Percentiles rank a stretch among this genome's conserved stretches.
Conservation (phyloP, 2,888 invertebrate species). For the Thereva nobilitata region DNA sequence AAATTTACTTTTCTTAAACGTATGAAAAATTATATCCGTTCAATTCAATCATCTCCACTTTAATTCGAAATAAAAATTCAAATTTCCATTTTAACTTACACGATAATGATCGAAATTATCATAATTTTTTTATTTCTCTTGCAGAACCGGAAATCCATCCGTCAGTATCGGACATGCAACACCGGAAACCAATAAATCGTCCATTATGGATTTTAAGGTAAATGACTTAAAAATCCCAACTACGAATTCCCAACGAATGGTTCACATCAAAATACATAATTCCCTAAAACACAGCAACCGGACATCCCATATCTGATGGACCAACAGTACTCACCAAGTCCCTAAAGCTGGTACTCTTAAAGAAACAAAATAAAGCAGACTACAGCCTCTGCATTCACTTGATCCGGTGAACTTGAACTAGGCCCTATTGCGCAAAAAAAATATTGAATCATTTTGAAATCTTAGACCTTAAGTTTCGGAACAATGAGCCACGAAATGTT, state of each 20-base stretch:
- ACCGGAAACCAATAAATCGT: slow-evolving; percentile 63
- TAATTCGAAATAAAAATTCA: no score
- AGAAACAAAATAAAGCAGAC: neutral
- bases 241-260: neutral
- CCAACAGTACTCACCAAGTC: neutral
- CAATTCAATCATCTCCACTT: no score
- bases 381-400: neutral
- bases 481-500: no score
- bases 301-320: neutral
- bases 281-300: no score
- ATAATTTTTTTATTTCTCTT: slow-evolving; percentile 38
- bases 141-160: slow-evolving; percentile 66
- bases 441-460: no score
- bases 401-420: slow-evolving; percentile 1
- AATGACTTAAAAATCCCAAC: slow-evolving; percentile 1
- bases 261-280: no score
- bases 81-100: no score
- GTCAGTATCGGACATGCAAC: slow-evolving; percentile 68
- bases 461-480: no score
- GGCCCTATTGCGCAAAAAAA: neutral
- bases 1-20: no score
- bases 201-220: slow-evolving; percentile 59
- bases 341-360: neutral
- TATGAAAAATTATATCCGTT: no score
- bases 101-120: no score